phyloP scores from a whole-genome alignment of 2,113 vertebrate genomes.

The Cephalopholis sonnerati region DNA sequence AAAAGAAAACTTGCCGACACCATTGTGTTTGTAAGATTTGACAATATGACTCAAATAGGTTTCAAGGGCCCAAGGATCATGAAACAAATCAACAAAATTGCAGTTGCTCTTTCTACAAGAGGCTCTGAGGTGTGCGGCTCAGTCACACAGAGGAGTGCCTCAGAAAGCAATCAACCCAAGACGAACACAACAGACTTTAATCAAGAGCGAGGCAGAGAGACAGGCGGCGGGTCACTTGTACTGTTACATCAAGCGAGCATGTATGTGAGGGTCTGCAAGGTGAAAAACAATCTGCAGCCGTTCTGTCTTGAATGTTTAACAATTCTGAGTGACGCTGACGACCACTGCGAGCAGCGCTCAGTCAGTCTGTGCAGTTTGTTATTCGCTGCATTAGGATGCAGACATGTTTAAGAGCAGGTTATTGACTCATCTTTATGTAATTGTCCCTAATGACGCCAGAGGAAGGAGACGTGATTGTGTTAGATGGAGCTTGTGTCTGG shows the following conservation, averaged over 20 bases:
- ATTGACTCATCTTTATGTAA: constrained; percentile 22
- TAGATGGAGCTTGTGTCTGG: not conserved
- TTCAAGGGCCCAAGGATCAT: constrained; percentile 38
- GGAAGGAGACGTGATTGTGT: not conserved
- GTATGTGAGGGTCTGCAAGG: not conserved
- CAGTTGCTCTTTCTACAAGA: constrained; percentile 12
- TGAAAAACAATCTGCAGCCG: constrained; percentile 21
- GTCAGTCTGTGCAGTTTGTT: not conserved
- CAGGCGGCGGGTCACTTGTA: constrained; percentile 10
- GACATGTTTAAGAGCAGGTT: not conserved
- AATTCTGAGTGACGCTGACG: too few relatives aligned
- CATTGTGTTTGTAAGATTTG: constrained; percentile 23
- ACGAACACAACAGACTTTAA: constrained; percentile 47
- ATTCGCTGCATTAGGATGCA: not conserved
- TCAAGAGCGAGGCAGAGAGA: constrained; percentile 29
- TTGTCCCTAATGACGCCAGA: not conserved
- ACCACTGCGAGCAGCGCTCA: not conserved
- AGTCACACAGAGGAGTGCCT: not conserved
- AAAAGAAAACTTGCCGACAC: constrained; percentile 29
- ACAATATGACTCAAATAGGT: constrained; percentile 20
- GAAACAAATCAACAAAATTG: constrained; percentile 53
- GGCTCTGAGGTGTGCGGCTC: constrained; percentile 17
- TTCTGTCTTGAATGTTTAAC: not conserved
- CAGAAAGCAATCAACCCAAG: constrained; percentile 48
- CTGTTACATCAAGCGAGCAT: not conserved